Percentiles rank a stretch among this genome's conserved stretches.
These are phyloP conservation scores for Colletes collaris DNA, from an alignment of 2,888 invertebrate species.

Conservation along the genomic window DNA sequence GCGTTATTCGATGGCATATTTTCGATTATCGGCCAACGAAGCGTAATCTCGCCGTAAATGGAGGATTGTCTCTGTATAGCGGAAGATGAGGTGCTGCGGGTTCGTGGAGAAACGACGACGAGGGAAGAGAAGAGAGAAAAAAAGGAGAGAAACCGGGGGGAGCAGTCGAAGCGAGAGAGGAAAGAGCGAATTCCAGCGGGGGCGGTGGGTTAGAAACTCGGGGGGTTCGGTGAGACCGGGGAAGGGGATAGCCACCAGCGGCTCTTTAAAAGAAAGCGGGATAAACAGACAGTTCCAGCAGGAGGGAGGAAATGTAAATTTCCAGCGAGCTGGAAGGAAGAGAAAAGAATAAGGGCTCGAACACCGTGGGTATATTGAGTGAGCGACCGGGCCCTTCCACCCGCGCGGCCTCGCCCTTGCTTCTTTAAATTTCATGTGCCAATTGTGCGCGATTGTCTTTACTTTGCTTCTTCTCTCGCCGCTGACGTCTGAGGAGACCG, in stretches of 20 bases:
- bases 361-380: slow-evolving; percentile 78
- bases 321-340: slow-evolving; percentile 82
- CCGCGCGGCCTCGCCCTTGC: slow-evolving; percentile 59
- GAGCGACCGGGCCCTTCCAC: slow-evolving; percentile 68
- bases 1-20: slow-evolving; percentile 81
- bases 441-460: slow-evolving; percentile 81
- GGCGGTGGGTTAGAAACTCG: slow-evolving; percentile 45
- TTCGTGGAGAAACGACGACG: slow-evolving; percentile 47
- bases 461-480: slow-evolving; percentile 64
- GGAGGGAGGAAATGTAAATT: slow-evolving; percentile 83
- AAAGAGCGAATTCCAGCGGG: slow-evolving; percentile 50
- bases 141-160: neutral
- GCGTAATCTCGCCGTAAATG: slow-evolving; percentile 81
- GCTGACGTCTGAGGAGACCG: neutral
- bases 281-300: slow-evolving; percentile 82
- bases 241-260: slow-evolving; percentile 75
- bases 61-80: slow-evolving; percentile 79
- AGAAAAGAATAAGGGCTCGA: slow-evolving; percentile 82
- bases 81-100: slow-evolving; percentile 72
- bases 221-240: slow-evolving; percentile 42
- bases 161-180: slow-evolving; percentile 28
- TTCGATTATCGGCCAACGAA: slow-evolving; percentile 82
- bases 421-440: slow-evolving; percentile 82
- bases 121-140: slow-evolving; percentile 30
- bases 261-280: slow-evolving; percentile 82